Conservation (phyloP, 2,797 vertebrate genomes). For the Valencia hispanica region DNA sequence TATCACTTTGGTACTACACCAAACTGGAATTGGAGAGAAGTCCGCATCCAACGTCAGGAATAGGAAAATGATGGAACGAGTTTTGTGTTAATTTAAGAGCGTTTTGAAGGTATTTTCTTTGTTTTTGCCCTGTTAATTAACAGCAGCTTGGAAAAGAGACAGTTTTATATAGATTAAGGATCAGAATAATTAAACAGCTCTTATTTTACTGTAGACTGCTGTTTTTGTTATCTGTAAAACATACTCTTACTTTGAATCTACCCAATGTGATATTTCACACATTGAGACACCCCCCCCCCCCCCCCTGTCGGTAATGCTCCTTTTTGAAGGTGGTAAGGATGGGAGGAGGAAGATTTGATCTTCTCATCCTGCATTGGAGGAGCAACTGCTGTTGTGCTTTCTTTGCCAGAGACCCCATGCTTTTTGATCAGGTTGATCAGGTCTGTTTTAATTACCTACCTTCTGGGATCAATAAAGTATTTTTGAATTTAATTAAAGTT, state of each 20-base stretch:
- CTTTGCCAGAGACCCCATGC: neutral
- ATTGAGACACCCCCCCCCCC: too few relatives aligned
- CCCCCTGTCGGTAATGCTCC: too few relatives aligned
- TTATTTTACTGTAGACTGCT: neutral
- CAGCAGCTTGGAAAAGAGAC: neutral
- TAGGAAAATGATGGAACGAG: neutral
- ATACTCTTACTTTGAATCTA: neutral
- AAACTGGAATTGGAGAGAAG: conserved; percentile 60
- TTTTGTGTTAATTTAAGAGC: neutral
- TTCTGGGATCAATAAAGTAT: too few relatives aligned
- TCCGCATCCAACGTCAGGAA: conserved; percentile 18
- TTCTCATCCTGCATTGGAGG: neutral
- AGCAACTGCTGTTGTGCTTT: neutral
- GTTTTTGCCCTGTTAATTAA: neutral
- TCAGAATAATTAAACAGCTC: neutral
- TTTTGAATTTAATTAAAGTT: too few relatives aligned
- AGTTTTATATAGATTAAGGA: neutral
- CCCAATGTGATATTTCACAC: neutral
- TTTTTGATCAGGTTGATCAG: neutral
- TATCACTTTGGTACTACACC: conserved; percentile 58
- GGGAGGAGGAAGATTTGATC: neutral
- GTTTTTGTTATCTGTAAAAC: neutral
- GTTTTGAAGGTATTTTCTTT: neutral
- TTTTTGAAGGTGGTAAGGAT: neutral
- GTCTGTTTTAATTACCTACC: too few relatives aligned